phyloP scores from a whole-genome alignment of 1,140 invertebrate species.

The Lepidurus couesii region DNA sequence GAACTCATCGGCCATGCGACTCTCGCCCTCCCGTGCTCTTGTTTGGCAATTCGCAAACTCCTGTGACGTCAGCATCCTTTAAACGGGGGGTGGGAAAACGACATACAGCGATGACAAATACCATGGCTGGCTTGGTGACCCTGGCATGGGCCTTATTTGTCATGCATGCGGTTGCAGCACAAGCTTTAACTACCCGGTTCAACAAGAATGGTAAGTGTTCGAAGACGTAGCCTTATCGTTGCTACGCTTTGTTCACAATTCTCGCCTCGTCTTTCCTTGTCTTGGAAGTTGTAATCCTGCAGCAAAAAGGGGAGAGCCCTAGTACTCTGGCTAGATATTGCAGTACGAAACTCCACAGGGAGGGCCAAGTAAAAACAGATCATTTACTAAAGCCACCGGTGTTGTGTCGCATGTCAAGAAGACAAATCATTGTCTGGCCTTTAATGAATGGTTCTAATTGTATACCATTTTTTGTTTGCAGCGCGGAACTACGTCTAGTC shows the following conservation, averaged over 20 bases:
- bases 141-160: not conserved
- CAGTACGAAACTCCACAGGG: not conserved
- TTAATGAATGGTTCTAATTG: slow-evolving; percentile 13
- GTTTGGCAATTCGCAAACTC: too few species aligned
- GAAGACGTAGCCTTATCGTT: not conserved
- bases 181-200: not conserved
- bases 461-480: not conserved
- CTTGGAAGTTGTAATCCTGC: not conserved
- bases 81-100: not conserved
- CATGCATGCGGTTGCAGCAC: not conserved
- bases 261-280: too few species aligned
- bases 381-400: slow-evolving; percentile 13
- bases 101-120: not conserved
- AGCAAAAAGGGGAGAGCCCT: not conserved
- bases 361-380: not conserved
- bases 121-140: not conserved
- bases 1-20: not conserved
- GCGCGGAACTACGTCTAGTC: too few species aligned
- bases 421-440: not conserved
- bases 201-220: slow-evolving; percentile 1
- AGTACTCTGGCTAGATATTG: not conserved
- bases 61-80: not conserved
- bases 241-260: too few species aligned
- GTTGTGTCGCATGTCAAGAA: slow-evolving; percentile 14
- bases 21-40: not conserved